phyloP scores from a whole-genome alignment of 1,140 invertebrate genomes.

The Panagrolaimus sp. region DNA sequence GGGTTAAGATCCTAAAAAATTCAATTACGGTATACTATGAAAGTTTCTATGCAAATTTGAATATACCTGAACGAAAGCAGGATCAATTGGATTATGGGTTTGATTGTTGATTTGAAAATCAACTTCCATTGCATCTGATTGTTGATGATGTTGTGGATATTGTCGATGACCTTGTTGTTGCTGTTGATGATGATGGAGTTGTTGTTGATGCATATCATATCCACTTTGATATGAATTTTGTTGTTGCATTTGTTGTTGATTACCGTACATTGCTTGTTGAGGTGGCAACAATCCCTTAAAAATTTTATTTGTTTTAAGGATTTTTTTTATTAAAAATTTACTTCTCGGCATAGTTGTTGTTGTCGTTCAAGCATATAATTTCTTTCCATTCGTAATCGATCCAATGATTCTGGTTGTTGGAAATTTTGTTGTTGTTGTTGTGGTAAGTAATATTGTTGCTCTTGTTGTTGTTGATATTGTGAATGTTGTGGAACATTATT shows the following conservation, averaged over 20 bases:
- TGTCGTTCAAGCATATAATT: conserved; percentile 28
- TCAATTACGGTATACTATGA: neutral
- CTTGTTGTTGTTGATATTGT: neutral
- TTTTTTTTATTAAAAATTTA: neutral
- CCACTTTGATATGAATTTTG: conserved; percentile 24
- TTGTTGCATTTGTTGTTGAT: conserved; percentile 16
- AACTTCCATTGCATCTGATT: conserved; percentile 23
- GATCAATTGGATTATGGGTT: conserved; percentile 3
- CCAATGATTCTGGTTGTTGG: neutral
- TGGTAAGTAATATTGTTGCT: neutral
- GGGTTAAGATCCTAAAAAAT: conserved; percentile 30
- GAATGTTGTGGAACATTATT: neutral
- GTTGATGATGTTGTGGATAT: conserved; percentile 6
- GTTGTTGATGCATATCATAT: neutral
- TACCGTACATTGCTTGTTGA: neutral
- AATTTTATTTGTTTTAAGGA: neutral
- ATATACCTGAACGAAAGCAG: conserved; percentile 25
- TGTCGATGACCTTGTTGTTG: neutral
- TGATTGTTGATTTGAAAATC: conserved; percentile 20
- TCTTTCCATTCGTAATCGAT: conserved; percentile 25
- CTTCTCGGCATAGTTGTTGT: conserved; percentile 26
- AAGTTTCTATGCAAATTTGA: neutral
- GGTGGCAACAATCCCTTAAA: conserved; percentile 24
- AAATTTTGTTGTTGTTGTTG: conserved; percentile 13
- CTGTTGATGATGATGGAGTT: neutral